Conservation (phyloP, 1,140 invertebrate species). For the Drosophila nikananu region DNA sequence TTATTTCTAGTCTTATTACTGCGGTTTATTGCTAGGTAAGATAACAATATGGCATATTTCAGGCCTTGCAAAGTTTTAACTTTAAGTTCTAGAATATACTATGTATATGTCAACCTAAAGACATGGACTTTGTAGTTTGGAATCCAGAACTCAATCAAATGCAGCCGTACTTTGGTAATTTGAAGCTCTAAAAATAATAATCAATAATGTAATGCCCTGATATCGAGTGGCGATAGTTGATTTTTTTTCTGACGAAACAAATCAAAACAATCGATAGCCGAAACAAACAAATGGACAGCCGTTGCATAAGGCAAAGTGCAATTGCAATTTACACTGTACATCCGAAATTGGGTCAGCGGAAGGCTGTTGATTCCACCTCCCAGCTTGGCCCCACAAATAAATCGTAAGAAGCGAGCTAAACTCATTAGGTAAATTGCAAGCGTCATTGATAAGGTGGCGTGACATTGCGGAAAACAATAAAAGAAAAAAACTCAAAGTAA, state of each 20-base stretch:
- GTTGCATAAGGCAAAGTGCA: slow-evolving; percentile 68
- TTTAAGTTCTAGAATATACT: too few relatives aligned
- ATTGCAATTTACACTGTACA: slow-evolving; percentile 3
- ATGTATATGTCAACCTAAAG: background rate
- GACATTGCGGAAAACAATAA: slow-evolving; percentile 52
- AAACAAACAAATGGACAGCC: slow-evolving; percentile 51
- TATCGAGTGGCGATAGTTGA: background rate
- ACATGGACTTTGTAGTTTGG: background rate
- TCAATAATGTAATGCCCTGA: slow-evolving; percentile 3
- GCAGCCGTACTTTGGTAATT: background rate
- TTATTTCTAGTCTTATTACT: too few relatives aligned
- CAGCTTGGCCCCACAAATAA: background rate
- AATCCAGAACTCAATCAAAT: background rate
- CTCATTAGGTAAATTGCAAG: slow-evolving; percentile 26
- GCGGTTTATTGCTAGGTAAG: too few relatives aligned
- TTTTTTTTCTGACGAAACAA: slow-evolving; percentile 28
- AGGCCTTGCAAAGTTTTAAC: too few relatives aligned
- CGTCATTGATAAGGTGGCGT: slow-evolving; percentile 72
- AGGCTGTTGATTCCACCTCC: slow-evolving; percentile 30
- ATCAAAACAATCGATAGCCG: slow-evolving; percentile 66
- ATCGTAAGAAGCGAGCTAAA: slow-evolving; percentile 1
- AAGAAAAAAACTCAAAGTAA: slow-evolving; percentile 6
- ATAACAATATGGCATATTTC: background rate
- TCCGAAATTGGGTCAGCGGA: slow-evolving; percentile 59
- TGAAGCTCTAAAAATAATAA: background rate